Percentiles rank a stretch among this genome's conserved stretches.
Evolutionary conservation across 2,888 invertebrate genomes (phyloP).

Genomic region (Pyralis farinalis): DNA sequence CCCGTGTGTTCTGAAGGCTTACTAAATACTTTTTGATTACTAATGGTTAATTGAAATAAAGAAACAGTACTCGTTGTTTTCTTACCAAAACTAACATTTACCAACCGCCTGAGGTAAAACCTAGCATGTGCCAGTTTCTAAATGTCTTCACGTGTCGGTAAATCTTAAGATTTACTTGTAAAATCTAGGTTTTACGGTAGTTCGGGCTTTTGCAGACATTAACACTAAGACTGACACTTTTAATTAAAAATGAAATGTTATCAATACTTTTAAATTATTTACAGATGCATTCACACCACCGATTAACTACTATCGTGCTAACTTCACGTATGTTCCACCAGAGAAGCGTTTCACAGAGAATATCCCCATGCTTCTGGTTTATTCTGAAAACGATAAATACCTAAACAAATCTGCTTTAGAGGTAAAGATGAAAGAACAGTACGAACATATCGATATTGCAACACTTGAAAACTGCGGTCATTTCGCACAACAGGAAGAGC

Average conservation of each 20-base stretch:
- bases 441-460: conserved; percentile 58
- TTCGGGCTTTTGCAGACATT: too few species aligned
- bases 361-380: conserved; percentile 63
- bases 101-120: too few species aligned
- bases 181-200: too few species aligned
- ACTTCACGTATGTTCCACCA: conserved; percentile 40
- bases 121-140: too few species aligned
- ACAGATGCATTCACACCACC: conserved; percentile 77
- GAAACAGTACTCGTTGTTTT: too few species aligned
- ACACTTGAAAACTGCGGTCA: conserved; percentile 69
- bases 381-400: conserved; percentile 66
- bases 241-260: not conserved
- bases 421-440: conserved; percentile 55
- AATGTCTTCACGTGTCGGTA: too few species aligned
- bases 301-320: conserved; percentile 80
- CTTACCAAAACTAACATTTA: too few species aligned
- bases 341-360: conserved; percentile 43
- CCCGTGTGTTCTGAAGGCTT: too few species aligned
- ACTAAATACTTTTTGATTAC: too few species aligned
- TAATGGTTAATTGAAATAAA: too few species aligned
- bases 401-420: conserved; percentile 36
- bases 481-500: conserved; percentile 80
- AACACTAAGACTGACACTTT: too few species aligned
- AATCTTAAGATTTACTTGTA: too few species aligned
- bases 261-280: conserved; percentile 26